phyloP scores from a whole-genome alignment of 2,888 invertebrate genomes.

The Metopia argyrocephala region DNA sequence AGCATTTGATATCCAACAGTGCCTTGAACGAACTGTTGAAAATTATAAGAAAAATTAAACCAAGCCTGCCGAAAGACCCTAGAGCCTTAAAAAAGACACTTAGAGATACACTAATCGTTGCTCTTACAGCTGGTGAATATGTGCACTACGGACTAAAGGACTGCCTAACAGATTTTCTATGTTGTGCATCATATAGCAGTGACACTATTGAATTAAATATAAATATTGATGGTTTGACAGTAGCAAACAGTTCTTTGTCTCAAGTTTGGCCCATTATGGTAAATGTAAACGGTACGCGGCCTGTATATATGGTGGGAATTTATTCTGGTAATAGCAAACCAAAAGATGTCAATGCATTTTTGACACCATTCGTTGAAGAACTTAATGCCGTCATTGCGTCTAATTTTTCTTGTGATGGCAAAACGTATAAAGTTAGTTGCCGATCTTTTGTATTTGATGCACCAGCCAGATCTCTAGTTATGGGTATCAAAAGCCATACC shows the following conservation, averaged over 20 bases:
- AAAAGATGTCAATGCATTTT: constrained; percentile 15
- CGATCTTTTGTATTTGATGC: too few species aligned
- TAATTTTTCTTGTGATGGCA: too few species aligned
- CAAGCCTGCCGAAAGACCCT: constrained; percentile 34
- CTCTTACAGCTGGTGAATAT: constrained; percentile 28
- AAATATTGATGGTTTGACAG: constrained; percentile 42
- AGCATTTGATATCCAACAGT: constrained; percentile 15
- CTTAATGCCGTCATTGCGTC: too few species aligned
- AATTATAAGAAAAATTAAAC: constrained; percentile 6
- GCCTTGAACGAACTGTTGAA: constrained; percentile 37
- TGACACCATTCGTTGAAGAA: too few species aligned
- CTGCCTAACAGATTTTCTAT: constrained; percentile 41
- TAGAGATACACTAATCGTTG: not conserved
- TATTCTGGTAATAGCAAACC: constrained; percentile 26
- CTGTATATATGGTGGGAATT: constrained; percentile 20
- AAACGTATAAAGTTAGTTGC: too few species aligned
- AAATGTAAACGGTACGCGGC: constrained; percentile 14
- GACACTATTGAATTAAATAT: constrained; percentile 28
- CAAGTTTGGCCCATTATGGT: constrained; percentile 42
- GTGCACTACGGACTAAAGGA: constrained; percentile 47
- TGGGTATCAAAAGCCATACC: constrained; percentile 37
- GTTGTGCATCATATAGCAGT: not conserved
- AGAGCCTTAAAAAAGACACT: constrained; percentile 44
- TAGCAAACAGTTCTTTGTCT: constrained; percentile 34
- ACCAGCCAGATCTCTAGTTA: too few species aligned